Conservation (phyloP, 92 coral and sea anemone genomes). For the Zoanthus gigantus region DNA sequence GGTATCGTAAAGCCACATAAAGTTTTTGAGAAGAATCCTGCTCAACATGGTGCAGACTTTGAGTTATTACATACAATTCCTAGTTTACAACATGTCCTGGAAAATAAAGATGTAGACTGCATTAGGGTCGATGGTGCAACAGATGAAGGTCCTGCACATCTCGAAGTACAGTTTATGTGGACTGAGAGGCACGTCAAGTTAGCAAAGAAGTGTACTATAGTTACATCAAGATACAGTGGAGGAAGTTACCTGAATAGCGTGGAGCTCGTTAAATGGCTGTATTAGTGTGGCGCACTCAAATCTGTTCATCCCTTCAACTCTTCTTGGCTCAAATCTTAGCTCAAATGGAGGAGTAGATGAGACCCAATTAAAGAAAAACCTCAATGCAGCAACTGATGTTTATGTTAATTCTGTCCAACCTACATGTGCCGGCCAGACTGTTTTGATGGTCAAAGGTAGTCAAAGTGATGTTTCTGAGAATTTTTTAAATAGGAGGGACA, state of each 20-base stretch:
- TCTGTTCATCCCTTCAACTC: slow-evolving; percentile 50
- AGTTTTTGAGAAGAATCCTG: slow-evolving; percentile 8
- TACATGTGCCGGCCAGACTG: slow-evolving; percentile 21
- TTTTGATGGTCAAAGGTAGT: slow-evolving; percentile 49
- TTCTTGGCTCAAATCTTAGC: slow-evolving; percentile 30
- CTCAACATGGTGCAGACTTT: slow-evolving; percentile 27
- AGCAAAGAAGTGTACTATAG: slow-evolving; percentile 27
- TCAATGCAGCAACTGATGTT: slow-evolving; percentile 46
- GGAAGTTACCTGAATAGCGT: slow-evolving; percentile 52
- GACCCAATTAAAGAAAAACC: slow-evolving; percentile 22
- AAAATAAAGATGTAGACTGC: slow-evolving; percentile 11
- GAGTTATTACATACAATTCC: slow-evolving; percentile 7
- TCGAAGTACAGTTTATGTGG: slow-evolving; percentile 53
- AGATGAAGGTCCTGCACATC: slow-evolving; percentile 38
- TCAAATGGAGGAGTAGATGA: slow-evolving; percentile 22
- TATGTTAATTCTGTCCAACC: slow-evolving; percentile 36
- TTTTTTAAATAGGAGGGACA: slow-evolving; percentile 6
- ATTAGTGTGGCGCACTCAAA: slow-evolving; percentile 39
- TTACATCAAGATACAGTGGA: slow-evolving; percentile 32
- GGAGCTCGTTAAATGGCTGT: slow-evolving; percentile 53
- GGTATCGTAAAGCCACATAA: slow-evolving; percentile 37
- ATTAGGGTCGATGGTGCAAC: slow-evolving; percentile 44
- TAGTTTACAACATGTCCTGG: slow-evolving; percentile 15
- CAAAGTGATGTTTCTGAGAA: not conserved
- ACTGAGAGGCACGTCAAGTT: slow-evolving; percentile 44